phyloP scores from a whole-genome alignment of 2,113 vertebrate genomes.

The Melospiza melodia region DNA sequence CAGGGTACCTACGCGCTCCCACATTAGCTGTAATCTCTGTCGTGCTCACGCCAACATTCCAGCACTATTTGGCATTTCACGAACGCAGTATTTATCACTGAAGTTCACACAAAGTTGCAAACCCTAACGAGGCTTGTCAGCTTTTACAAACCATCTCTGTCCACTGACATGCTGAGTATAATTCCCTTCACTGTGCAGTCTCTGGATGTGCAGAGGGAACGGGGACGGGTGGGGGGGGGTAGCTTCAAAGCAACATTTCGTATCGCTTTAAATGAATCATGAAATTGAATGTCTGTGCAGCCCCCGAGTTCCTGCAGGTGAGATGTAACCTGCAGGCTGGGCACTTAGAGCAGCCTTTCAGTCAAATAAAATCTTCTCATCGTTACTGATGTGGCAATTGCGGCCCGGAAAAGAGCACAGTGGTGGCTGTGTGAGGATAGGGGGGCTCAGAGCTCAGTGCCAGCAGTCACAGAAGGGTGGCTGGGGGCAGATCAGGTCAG shows the following conservation, averaged over 20 bases:
- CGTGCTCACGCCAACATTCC: constrained; percentile 19
- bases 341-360: constrained; percentile 9
- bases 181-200: constrained; percentile 13
- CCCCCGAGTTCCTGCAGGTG: constrained; percentile 43
- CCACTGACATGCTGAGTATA: background rate
- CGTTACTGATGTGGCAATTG: constrained; percentile 17
- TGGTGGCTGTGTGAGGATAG: background rate
- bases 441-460: background rate
- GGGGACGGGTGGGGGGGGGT: background rate
- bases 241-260: background rate
- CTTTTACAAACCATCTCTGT: constrained; percentile 31
- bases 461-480: background rate
- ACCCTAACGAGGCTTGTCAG: constrained; percentile 52
- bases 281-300: constrained; percentile 15
- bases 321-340: constrained; percentile 28
- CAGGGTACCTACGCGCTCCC: constrained; percentile 30
- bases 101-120: constrained; percentile 60
- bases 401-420: background rate
- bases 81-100: constrained; percentile 52
- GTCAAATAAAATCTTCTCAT: constrained; percentile 36
- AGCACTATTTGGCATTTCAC: constrained; percentile 49
- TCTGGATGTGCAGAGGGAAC: background rate
- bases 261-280: constrained; percentile 17
- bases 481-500: background rate
- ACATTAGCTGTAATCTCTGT: constrained; percentile 47